These are phyloP conservation scores for Acipenser oxyrinchus DNA, from an alignment of 2,797 vertebrate species.

Conservation along the genomic window DNA sequence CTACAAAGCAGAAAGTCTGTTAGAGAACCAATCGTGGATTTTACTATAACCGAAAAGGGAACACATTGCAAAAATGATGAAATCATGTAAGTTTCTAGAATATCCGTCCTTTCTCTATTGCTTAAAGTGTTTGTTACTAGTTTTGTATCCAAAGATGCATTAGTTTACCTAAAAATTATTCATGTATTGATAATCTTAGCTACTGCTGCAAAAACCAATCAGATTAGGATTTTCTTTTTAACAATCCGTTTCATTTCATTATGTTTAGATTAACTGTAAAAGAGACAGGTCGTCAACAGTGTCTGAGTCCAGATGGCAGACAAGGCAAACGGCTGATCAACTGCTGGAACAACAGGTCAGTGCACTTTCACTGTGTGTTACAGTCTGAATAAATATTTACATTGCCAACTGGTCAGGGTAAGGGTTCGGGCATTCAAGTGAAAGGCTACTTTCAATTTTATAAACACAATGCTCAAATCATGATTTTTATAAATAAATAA, in stretches of 20 bases:
- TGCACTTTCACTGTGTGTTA: no score
- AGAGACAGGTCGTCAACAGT: slow-evolving; percentile 28
- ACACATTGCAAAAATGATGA: slow-evolving; percentile 43
- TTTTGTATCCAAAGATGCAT: no score
- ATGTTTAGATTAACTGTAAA: slow-evolving; percentile 48
- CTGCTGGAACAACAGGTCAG: slow-evolving; percentile 45
- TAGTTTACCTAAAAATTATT: background rate
- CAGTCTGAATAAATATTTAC: no score
- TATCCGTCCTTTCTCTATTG: no score
- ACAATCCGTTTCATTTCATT: slow-evolving; percentile 11
- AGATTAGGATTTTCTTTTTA: no score
- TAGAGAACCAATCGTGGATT: slow-evolving; percentile 33
- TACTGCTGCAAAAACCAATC: no score
- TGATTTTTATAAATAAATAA: no score
- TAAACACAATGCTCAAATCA: no score
- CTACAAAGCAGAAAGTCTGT: slow-evolving; percentile 11
- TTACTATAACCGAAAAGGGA: slow-evolving; percentile 35
- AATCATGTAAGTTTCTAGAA: slow-evolving; percentile 54
- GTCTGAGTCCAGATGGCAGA: slow-evolving; percentile 40
- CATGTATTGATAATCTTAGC: background rate
- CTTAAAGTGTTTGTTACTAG: no score
- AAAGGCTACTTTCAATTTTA: no score
- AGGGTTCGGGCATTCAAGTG: no score
- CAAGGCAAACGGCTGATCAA: slow-evolving; percentile 44
- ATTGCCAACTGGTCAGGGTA: no score